A percentile compares a stretch with the other conserved stretches of the same genome.
These are phyloP conservation scores for Nomada fabriciana DNA, from an alignment of 2,888 invertebrate genomes.

Conservation along the genomic window DNA sequence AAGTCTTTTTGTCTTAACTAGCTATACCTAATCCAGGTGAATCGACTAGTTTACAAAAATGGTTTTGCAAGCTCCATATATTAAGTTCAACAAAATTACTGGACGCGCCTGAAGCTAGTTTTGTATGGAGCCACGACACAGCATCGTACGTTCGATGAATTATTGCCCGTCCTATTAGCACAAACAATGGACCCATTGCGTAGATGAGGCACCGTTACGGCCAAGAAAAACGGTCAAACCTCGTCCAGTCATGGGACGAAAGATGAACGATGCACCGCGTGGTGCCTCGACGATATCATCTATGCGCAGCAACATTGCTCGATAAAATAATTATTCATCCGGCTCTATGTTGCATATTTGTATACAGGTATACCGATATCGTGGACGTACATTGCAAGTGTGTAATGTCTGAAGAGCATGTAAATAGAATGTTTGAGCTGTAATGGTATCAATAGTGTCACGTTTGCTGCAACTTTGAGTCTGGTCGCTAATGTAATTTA, in stretches of 20 bases:
- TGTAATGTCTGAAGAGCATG: not conserved
- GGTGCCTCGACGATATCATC: constrained; percentile 33
- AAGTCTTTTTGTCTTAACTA: no score
- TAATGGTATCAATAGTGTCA: not conserved
- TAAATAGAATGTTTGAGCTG: not conserved
- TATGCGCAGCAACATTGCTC: constrained; percentile 11
- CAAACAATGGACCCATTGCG: constrained; percentile 62
- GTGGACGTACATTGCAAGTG: not conserved
- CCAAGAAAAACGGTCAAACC: constrained; percentile 45
- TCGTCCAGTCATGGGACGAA: constrained; percentile 21
- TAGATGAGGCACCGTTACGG: constrained; percentile 40
- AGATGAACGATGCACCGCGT: constrained; percentile 9
- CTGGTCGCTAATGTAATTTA: not conserved
- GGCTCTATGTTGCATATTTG: constrained; percentile 14
- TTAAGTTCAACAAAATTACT: not conserved
- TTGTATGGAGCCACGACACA: not conserved
- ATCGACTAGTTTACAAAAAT: constrained; percentile 11
- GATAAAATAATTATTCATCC: constrained; percentile 32
- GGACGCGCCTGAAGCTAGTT: not conserved
- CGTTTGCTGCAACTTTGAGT: not conserved
- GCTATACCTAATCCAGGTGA: not conserved
- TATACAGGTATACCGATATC: not conserved
- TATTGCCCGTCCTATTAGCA: constrained; percentile 62
- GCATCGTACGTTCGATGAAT: constrained; percentile 64
- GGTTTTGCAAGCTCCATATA: not conserved